Evolutionary conservation across 2,797 vertebrate genomes (phyloP).

Genomic region (Gymnopithys bicolor): DNA sequence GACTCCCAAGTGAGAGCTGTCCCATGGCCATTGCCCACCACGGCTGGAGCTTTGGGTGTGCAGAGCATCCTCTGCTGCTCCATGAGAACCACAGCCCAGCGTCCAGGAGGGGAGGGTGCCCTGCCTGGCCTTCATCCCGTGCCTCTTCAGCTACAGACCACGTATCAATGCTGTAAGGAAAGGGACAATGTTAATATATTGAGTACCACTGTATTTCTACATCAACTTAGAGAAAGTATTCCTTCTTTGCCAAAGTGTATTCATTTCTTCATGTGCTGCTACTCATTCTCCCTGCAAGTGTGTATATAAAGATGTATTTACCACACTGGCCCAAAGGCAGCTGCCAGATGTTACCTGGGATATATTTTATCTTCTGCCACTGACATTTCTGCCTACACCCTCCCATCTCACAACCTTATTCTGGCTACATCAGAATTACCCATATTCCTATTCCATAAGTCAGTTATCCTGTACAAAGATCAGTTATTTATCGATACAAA

Average conservation of each 20-base stretch:
- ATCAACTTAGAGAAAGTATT: not conserved
- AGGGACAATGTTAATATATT: not conserved
- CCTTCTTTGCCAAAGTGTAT: not conserved
- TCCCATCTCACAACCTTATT: not conserved
- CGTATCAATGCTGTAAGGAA: not conserved
- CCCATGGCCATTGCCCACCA: not conserved
- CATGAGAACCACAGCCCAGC: not conserved
- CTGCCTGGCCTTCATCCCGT: not conserved
- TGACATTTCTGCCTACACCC: not conserved
- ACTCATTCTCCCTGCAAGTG: not conserved
- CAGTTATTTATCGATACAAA: not conserved
- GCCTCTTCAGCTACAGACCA: not conserved
- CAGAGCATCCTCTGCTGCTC: not conserved
- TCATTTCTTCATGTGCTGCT: not conserved
- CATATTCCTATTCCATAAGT: not conserved
- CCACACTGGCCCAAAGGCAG: not conserved
- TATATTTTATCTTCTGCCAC: not conserved
- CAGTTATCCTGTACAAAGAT: not conserved
- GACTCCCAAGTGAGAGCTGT: not conserved
- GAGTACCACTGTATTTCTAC: not conserved
- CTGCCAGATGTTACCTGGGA: not conserved
- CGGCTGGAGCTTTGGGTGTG: not conserved
- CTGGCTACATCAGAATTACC: not conserved
- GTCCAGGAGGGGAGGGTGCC: not conserved
- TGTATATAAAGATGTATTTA: no score